Conservation (phyloP, 1,140 invertebrate genomes). For the Ceratoteleas bidentatus region DNA sequence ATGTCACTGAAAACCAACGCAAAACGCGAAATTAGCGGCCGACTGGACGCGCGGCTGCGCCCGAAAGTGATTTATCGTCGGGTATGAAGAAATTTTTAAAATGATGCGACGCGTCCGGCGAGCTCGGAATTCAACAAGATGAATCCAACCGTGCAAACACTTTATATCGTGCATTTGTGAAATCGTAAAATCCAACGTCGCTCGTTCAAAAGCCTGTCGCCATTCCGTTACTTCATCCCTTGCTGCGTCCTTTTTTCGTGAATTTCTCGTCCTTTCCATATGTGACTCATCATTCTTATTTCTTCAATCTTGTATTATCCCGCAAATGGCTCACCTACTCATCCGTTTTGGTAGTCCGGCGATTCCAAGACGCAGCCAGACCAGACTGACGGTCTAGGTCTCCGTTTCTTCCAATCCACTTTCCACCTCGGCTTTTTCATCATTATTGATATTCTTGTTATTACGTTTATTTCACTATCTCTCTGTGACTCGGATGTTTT, state of each 20-base stretch:
- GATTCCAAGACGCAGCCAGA: neutral
- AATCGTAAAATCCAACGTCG: constrained; percentile 58
- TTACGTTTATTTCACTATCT: constrained; percentile 23
- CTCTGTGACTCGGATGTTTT: no score
- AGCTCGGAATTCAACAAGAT: constrained; percentile 53
- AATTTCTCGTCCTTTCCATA: constrained; percentile 63
- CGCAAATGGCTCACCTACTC: constrained; percentile 67
- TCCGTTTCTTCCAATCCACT: constrained; percentile 42
- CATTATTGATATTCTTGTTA: constrained; percentile 28
- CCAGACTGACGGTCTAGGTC: constrained; percentile 4
- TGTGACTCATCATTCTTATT: constrained; percentile 66
- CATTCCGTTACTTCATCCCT: constrained; percentile 54
- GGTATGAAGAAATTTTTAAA: constrained; percentile 21
- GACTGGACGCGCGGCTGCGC: neutral
- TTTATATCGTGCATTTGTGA: constrained; percentile 63
- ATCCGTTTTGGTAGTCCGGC: constrained; percentile 61
- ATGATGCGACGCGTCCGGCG: constrained; percentile 12
- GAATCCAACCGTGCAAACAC: constrained; percentile 61
- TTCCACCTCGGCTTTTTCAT: constrained; percentile 26
- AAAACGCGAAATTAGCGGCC: constrained; percentile 3
- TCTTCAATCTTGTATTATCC: constrained; percentile 68
- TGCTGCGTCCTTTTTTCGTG: constrained; percentile 25
- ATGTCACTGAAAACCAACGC: no score
- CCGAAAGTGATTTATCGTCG: constrained; percentile 17
- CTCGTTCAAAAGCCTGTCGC: constrained; percentile 50